phyloP scores from a whole-genome alignment of 2,797 vertebrate species.

The Eospalax fontanierii region DNA sequence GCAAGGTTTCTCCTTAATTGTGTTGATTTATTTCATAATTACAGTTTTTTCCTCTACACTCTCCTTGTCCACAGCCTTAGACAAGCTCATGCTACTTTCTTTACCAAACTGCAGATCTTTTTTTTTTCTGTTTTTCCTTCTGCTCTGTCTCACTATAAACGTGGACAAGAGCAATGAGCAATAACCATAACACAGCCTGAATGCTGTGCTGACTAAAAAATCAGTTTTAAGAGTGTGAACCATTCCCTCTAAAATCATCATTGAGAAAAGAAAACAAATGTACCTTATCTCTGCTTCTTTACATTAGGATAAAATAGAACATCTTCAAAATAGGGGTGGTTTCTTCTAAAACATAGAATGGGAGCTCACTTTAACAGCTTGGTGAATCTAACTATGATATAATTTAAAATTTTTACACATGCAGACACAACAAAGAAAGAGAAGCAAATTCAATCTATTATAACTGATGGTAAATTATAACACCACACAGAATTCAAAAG shows the following conservation, averaged over 20 bases:
- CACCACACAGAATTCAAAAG: not conserved
- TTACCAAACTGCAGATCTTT: too few species aligned
- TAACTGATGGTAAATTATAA: constrained; percentile 4
- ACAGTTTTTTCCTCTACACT: too few species aligned
- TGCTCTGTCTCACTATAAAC: too few species aligned
- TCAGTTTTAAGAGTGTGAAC: not conserved
- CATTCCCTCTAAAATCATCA: not conserved
- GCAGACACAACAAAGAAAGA: not conserved
- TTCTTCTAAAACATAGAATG: not conserved
- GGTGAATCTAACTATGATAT: not conserved
- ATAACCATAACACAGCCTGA: too few species aligned
- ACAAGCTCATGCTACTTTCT: too few species aligned
- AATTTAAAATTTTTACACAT: constrained; percentile 24
- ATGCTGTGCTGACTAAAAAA: too few species aligned
- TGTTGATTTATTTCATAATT: too few species aligned
- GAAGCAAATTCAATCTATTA: constrained; percentile 2
- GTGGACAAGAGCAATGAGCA: too few species aligned
- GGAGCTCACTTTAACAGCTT: not conserved
- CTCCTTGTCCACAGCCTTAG: too few species aligned
- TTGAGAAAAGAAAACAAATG: not conserved
- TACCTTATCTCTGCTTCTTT: not conserved
- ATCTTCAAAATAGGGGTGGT: not conserved
- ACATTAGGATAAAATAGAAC: constrained; percentile 29
- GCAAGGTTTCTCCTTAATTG: too few species aligned
- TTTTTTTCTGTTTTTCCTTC: too few species aligned